A percentile compares a stretch with the other conserved stretches of the same genome.
phyloP scores from a whole-genome alignment of 1,140 invertebrate species.

The Drosophila eugracilis region DNA sequence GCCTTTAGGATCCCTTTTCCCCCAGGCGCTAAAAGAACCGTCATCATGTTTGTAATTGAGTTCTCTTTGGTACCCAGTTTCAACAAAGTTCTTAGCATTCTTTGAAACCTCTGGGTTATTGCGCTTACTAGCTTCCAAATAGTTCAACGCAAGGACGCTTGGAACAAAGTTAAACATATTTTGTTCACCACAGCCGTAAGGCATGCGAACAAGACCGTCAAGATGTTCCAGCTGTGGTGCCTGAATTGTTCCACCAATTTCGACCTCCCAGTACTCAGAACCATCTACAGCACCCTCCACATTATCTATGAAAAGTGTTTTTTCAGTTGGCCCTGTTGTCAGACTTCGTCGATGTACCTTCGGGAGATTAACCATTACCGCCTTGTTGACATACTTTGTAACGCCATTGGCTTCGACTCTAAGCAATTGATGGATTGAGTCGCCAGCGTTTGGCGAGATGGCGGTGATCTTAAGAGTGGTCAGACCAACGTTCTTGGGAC shows the following conservation, averaged over 20 bases:
- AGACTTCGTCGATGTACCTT: slow-evolving; percentile 16
- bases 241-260: slow-evolving; percentile 90
- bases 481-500: slow-evolving; percentile 90
- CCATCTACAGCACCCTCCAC: slow-evolving; percentile 89
- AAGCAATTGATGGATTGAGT: slow-evolving; percentile 89
- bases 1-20: slow-evolving; percentile 89
- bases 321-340: slow-evolving; percentile 78
- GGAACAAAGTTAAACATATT: slow-evolving; percentile 97
- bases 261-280: slow-evolving; percentile 89
- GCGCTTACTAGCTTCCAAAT: slow-evolving; percentile 85
- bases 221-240: slow-evolving; percentile 91
- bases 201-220: slow-evolving; percentile 91
- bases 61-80: slow-evolving; percentile 95
- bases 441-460: slow-evolving; percentile 87
- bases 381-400: slow-evolving; percentile 90
- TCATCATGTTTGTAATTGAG: slow-evolving; percentile 94
- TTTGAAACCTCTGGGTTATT: slow-evolving; percentile 39
- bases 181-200: slow-evolving; percentile 97
- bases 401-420: slow-evolving; percentile 92
- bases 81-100: slow-evolving; percentile 90
- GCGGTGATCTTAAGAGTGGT: slow-evolving; percentile 91
- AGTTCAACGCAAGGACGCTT: slow-evolving; percentile 93
- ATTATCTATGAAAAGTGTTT: slow-evolving; percentile 88
- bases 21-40: slow-evolving; percentile 98
- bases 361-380: slow-evolving; percentile 90